A percentile compares a stretch with the other conserved stretches of the same genome.
Evolutionary conservation across 2,797 vertebrate species (phyloP).

Genomic region (Sebastes aleutianus): DNA sequence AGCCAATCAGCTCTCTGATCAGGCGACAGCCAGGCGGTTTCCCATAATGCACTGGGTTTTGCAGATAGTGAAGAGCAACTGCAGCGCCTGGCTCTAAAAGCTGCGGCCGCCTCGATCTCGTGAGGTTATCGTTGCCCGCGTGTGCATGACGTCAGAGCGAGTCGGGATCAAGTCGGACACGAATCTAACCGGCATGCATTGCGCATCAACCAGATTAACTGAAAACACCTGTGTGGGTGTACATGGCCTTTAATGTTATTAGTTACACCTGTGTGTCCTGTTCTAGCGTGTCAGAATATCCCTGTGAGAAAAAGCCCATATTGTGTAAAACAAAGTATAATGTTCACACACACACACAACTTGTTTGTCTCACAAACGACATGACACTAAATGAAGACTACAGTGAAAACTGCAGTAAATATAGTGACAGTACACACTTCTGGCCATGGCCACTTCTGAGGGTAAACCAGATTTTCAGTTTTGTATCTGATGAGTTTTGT

Average conservation of each 20-base stretch:
- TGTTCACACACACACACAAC: background rate
- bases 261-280: background rate
- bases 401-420: slow-evolving; percentile 10
- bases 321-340: background rate
- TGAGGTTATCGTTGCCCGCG: no score
- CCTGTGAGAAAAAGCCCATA: background rate
- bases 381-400: background rate
- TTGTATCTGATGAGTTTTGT: background rate
- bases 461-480: background rate
- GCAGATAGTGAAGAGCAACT: no score
- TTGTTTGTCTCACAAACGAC: background rate
- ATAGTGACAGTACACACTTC: slow-evolving; percentile 39
- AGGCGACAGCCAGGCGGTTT: background rate
- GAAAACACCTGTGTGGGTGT: no score
- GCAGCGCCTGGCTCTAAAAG: no score
- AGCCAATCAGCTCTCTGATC: background rate
- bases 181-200: no score
- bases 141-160: no score
- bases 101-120: no score
- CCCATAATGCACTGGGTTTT: background rate
- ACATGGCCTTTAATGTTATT: background rate
- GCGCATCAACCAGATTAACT: no score
- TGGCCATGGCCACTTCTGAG: background rate
- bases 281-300: background rate
- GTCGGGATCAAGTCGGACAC: no score